A percentile compares a stretch with the other conserved stretches of the same genome.
These are phyloP conservation scores for Sus scrofa DNA, from an alignment of 2,113 vertebrate species.

Conservation along the genomic window DNA sequence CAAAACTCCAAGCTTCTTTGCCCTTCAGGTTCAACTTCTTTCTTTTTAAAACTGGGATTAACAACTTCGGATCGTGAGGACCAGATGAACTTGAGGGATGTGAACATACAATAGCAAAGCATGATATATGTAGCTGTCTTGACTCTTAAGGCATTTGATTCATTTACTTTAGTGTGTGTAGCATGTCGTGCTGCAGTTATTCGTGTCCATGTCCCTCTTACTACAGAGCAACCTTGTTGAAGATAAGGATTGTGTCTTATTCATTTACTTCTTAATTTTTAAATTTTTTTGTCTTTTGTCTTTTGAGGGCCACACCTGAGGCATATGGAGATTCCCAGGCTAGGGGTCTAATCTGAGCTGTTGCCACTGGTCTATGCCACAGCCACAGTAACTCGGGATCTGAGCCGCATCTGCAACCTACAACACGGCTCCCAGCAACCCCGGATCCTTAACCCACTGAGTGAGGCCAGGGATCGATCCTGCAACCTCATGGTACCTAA, in stretches of 20 bases:
- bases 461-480: too few relatives aligned
- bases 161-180: background rate
- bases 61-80: background rate
- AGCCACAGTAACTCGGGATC: too few relatives aligned
- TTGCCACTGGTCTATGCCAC: too few relatives aligned
- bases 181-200: background rate
- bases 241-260: background rate
- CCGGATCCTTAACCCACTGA: too few relatives aligned
- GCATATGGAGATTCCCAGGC: too few relatives aligned
- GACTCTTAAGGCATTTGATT: background rate
- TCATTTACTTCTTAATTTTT: too few relatives aligned
- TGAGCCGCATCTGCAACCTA: too few relatives aligned
- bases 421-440: too few relatives aligned
- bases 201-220: background rate
- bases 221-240: background rate
- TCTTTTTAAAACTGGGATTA: slow-evolving; percentile 30
- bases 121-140: background rate
- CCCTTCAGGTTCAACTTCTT: background rate
- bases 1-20: slow-evolving; percentile 21
- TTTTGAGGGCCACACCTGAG: too few relatives aligned
- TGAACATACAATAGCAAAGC: background rate
- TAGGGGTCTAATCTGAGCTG: too few relatives aligned
- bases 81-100: background rate
- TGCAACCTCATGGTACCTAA: too few relatives aligned
- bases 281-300: too few relatives aligned